These are phyloP conservation scores for Dryadula phaetusa DNA, from an alignment of 2,888 invertebrate species.

Conservation along the genomic window DNA sequence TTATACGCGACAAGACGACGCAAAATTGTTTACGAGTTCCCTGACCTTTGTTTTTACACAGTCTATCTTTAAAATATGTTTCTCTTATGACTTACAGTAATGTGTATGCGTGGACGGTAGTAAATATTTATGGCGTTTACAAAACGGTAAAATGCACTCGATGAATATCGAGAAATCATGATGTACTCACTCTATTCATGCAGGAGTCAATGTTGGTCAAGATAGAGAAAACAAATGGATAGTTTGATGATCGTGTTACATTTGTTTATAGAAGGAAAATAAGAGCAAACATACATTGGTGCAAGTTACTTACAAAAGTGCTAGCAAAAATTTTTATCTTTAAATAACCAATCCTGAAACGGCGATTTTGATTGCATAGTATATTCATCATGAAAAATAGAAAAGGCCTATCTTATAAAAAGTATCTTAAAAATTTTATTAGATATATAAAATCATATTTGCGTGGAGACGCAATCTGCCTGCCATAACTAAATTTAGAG, in stretches of 20 bases:
- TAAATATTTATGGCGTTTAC: conserved; percentile 41
- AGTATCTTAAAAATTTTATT: background rate
- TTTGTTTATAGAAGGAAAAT: background rate
- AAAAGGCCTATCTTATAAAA: background rate
- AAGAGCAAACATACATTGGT: background rate
- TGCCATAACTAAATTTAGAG: conserved; percentile 10
- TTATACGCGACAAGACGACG: conserved; percentile 42
- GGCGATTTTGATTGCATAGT: too few species aligned
- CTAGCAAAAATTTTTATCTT: too few species aligned
- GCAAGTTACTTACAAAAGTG: background rate
- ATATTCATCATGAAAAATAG: background rate
- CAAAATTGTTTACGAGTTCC: conserved; percentile 40
- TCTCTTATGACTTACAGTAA: conserved; percentile 27
- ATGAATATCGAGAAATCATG: conserved; percentile 41
- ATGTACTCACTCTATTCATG: conserved; percentile 36
- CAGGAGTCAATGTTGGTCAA: conserved; percentile 29
- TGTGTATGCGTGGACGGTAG: conserved; percentile 35
- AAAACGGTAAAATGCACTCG: conserved; percentile 41
- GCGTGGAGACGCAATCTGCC: background rate
- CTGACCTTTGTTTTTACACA: conserved; percentile 32
- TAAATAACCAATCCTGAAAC: background rate
- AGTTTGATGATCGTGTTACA: conserved; percentile 1
- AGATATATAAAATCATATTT: background rate
- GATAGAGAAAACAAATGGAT: conserved; percentile 25
- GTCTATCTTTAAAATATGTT: conserved; percentile 25